Base-by-base conservation (phyloP, 2,113 vertebrate species). In the Taxidea taxus region DNA sequence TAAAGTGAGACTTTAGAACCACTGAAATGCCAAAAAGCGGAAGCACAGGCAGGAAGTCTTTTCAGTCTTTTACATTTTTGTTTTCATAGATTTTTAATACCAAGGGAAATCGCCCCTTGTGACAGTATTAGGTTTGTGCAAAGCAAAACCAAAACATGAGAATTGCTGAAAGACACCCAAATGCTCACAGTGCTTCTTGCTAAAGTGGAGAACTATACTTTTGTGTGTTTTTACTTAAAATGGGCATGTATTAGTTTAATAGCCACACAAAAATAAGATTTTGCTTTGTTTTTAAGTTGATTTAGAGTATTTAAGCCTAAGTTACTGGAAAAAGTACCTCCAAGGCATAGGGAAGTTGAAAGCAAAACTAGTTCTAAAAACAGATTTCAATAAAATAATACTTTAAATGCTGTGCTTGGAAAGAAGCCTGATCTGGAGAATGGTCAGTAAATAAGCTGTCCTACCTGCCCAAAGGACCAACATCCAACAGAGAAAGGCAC, bases 171-270 rank as follows among this genome's bases (percentile, higher is more conserved):
- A 92, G 31, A 47, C 23, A 18, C 6, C 84, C 42, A 68, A 56
- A 64, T 44, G n/a, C 44, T 39, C 37, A 10, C 31, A 14, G 66
- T n/a, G 20, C 10, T 58, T 51, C 2, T 87, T 82, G 39, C 34
- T 44, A 74, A 25, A 51, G 13, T 27, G 10, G 44, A 91, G 51
- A 54, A 15, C 37, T 34, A 18, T 15, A 15, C 6, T 44, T 72
- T 70, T 39, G 64, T 56, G 31, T n/a, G 42, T 49, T 91, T 77
- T 91, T 77, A 42, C 77, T 91, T 82, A 20, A 75, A 91, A 64
- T 92, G 68, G 66, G 54, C 21, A 11, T 37, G 60, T 20, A 60
- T 68, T 37, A 8, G 20, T 51, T 94, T 78, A 54, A 44, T 6
- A 51, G 39, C 51, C 29, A 58, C 49, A n/a, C 66, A 80, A 44